Percentiles rank a stretch among this genome's conserved stretches.
Evolutionary conservation across 2,113 vertebrate genomes (phyloP).

Genomic region (Sinocyclocheilus anshuiensis): DNA sequence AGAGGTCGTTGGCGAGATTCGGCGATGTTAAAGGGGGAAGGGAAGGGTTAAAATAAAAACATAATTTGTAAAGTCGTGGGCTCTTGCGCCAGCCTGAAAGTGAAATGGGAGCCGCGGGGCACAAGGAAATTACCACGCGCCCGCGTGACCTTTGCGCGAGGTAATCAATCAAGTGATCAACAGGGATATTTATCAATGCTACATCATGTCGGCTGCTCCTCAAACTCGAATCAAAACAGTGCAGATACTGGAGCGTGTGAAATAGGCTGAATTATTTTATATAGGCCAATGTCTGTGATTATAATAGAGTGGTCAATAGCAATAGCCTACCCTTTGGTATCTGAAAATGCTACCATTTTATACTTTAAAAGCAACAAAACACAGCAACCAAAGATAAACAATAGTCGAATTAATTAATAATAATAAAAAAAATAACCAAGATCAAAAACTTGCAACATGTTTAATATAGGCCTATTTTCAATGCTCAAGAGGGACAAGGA

Average conservation of each 20-base stretch:
- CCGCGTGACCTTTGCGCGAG: constrained; percentile 96
- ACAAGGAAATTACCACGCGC: constrained; percentile 97
- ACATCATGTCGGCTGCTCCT: constrained; percentile 80
- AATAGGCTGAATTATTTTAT: background rate
- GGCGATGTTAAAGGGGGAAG: constrained; percentile 74
- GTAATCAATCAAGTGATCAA: constrained; percentile 99
- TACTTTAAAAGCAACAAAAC: background rate
- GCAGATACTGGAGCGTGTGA: background rate
- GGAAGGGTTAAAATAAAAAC: constrained; percentile 91
- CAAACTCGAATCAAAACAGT: constrained; percentile 40
- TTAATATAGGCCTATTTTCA: background rate
- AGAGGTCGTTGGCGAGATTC: constrained; percentile 11
- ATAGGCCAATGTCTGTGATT: background rate
- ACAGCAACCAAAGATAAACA: too few species aligned
- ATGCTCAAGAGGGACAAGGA: background rate
- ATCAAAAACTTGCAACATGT: background rate
- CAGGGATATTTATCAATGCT: constrained; percentile 99
- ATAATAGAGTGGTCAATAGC: background rate
- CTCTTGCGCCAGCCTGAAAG: constrained; percentile 90
- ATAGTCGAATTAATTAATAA: too few species aligned
- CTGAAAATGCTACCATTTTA: background rate
- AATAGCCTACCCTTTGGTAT: background rate
- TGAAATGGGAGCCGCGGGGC: constrained; percentile 97
- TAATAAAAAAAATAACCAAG: too few species aligned
- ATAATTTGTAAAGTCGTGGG: constrained; percentile 81